Conservation (phyloP, 2,113 vertebrate genomes). For the Crocuta crocuta region DNA sequence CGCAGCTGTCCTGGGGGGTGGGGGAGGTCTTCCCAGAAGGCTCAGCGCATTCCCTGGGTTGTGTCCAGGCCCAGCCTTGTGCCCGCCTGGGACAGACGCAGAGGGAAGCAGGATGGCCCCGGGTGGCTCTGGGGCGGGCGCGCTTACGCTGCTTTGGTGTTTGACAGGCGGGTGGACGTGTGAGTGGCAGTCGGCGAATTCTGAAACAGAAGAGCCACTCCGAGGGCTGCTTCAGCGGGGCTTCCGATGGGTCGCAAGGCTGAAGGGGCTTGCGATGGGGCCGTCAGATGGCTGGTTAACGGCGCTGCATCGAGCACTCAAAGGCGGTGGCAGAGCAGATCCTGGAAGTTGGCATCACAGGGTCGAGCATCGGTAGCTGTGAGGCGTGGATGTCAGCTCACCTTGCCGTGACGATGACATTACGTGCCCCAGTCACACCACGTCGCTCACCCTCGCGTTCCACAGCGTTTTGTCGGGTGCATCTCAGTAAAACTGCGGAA, state of each 20-base stretch:
- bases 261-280: too few relatives aligned
- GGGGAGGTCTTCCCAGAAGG: neutral
- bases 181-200: neutral
- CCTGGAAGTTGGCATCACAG: rapidly evolving
- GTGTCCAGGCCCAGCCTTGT: neutral
- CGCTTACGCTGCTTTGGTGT: neutral
- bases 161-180: rapidly evolving
- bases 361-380: rapidly evolving
- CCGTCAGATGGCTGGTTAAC: rapidly evolving
- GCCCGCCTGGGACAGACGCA: rapidly evolving
- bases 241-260: neutral
- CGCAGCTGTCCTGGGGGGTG: neutral
- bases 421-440: rapidly evolving
- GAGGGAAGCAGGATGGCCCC: neutral
- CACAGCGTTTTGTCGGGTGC: rapidly evolving
- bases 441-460: rapidly evolving
- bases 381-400: rapidly evolving
- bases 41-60: neutral
- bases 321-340: rapidly evolving
- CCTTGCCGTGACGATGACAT: rapidly evolving
- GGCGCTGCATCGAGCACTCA: rapidly evolving
- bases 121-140: neutral
- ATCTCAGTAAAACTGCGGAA: too few relatives aligned
- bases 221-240: neutral
- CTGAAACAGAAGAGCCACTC: neutral